Base-by-base conservation (phyloP, 2,888 invertebrate genomes). In the Netelia fuscicornis region DNA sequence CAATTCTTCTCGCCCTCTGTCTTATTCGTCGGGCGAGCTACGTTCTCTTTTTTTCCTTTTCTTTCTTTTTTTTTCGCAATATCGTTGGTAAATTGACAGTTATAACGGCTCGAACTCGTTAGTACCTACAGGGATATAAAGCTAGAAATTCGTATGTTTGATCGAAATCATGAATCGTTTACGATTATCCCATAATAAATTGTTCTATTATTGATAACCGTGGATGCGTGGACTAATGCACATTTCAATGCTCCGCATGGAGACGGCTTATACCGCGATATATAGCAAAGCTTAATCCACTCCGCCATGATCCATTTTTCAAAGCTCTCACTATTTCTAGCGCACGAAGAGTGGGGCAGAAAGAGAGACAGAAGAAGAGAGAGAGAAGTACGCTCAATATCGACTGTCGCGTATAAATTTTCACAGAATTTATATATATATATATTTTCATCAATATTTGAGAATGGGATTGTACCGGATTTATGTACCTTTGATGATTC, bases 371-470 rank as follows among this genome's bases (percentile, higher is more conserved):
- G 10, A 42, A 17, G 10, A 58, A 17, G 56, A 81, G 23, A 42
- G 10, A 20, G 20, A 20, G 20, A 20, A 1, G 20, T 65, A 42
- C 17, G 20, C 17, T 42, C 42, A 17, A 67, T 25, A n/a, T n/a
- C 20, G 6, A 25, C 3, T 8, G 37, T 42, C 64, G 11, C 42
- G 54, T 56, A 23, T 44, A 10, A 10, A n/a, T 72, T 65, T 25
- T 42, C 60, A n/a, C 56, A 23, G 25, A 65, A 68, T 48, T 25
- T 68, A n/a, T 25, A 52, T 54, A 54, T 54, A 54, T 54, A 54
- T 54, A 54, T 54, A 54, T 54, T 48, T 64, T 65, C 44, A 71
- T 71, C 71, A 79, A 79, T 79, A 65, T 79, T 72, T 65, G 71
- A 79, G 65, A 20, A n/a, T 44, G 8, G 56, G 64, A 72, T 54